These are phyloP conservation scores for Aporophyla lueneburgensis DNA, from an alignment of 2,888 invertebrate species.

Conservation along the genomic window DNA sequence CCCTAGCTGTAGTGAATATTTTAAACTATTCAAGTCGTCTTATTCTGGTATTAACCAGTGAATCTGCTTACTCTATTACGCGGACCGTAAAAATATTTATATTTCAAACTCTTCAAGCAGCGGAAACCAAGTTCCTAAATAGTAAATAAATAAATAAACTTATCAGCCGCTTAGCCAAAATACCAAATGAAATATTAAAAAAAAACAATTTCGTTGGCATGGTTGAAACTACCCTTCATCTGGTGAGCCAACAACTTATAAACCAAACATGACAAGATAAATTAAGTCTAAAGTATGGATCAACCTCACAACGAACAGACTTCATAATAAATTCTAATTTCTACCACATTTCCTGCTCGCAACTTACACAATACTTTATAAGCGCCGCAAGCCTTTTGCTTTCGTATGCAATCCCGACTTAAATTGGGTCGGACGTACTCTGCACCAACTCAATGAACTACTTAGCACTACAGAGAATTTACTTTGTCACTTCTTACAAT, in stretches of 20 bases:
- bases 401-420: conserved; percentile 1
- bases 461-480: neutral
- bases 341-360: neutral
- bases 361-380: conserved; percentile 1
- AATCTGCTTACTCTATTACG: too few species aligned
- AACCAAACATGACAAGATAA: neutral
- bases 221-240: neutral
- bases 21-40: too few species aligned
- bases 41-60: too few species aligned
- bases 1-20: too few species aligned
- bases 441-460: conserved; percentile 14
- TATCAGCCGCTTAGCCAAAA: neutral
- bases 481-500: neutral
- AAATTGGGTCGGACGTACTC: conserved; percentile 32
- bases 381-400: conserved; percentile 21
- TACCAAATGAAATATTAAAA: neutral
- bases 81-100: too few species aligned
- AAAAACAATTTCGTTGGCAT: neutral
- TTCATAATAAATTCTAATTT: neutral
- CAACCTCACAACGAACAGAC: too few species aligned
- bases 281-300: neutral
- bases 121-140: neutral
- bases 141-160: neutral
- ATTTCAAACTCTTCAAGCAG: neutral
- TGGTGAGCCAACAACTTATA: neutral